Evolutionary conservation across 2,113 vertebrate species (phyloP), one percentile per base, ranked within the genome.

Genomic region (Calypte anna): DNA sequence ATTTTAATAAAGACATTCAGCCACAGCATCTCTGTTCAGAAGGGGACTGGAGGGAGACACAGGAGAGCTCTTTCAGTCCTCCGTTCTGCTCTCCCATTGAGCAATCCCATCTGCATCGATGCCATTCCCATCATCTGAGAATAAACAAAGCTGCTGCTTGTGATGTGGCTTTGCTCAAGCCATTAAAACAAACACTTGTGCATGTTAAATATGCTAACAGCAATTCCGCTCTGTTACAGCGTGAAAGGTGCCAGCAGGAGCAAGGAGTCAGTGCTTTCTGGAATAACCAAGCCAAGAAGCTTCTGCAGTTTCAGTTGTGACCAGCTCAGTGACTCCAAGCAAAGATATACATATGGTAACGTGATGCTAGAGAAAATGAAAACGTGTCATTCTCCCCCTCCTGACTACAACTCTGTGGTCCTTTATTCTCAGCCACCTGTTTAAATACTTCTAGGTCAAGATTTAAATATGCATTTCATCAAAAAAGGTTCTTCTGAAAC

Each of bases 331-430:
- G 88, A 91, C 28, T 88, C 68, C 78, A 76, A 68, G 57, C 27
- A 10, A 72, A 82, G 95, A 50, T 58, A 97, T 4, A 93, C 92
- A 0, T 93, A 33, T 0, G 95, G 96, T 33, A 93, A 94, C 6
- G 25, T 28, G 0, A 82, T 90, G 53, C 90, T 97, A 94, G 97
- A 97, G 59, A 94, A 90, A 91, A 96, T 90, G 90, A 93, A 50
- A 8, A 31, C 16, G 0, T 97, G 92, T 80, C 94, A 73, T 28
- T 90, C 95, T 12, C 96, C 97, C 4, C 97, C 97, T 51, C 97
- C 98, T 2, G 97, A 97, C 91, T 98, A 98, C 95, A 98, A 98
- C 86, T 98, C 98, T 1, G 95, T 97, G 25, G 84, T 98, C 58
- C 95, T 98, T 10, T 98, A 97, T 78, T 97, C 98, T 31, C 96